Percentiles rank a stretch among this genome's conserved stretches.
phyloP scores from a whole-genome alignment of 2,113 vertebrate genomes.

The Ptilonorhynchus violaceus region DNA sequence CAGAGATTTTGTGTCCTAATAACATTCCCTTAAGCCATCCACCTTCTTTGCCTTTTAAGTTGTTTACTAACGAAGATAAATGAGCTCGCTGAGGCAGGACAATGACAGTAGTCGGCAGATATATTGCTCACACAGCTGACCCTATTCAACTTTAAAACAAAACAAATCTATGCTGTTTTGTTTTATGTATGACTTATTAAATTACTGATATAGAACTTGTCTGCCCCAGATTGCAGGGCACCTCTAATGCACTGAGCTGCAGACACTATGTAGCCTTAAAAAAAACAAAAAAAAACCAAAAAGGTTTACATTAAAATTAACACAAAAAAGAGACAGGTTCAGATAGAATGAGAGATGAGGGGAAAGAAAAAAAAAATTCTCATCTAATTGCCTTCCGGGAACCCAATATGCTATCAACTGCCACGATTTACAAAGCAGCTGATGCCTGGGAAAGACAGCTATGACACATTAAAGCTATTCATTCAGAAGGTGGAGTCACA shows the following conservation, averaged over 20 bases:
- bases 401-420: not conserved
- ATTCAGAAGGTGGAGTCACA: not conserved
- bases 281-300: not conserved
- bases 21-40: constrained; percentile 7
- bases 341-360: not conserved
- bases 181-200: constrained; percentile 38
- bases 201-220: constrained; percentile 32
- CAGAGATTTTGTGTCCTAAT: not conserved
- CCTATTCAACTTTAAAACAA: constrained; percentile 26
- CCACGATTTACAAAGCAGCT: not conserved
- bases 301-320: not conserved
- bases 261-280: not conserved
- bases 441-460: not conserved
- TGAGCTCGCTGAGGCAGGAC: constrained; percentile 15
- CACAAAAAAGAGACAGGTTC: not conserved
- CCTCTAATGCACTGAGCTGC: not conserved
- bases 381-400: not conserved
- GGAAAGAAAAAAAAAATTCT: not conserved
- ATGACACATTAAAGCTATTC: not conserved
- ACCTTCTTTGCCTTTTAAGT: constrained; percentile 27
- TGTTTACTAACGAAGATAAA: constrained; percentile 61
- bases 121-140: constrained; percentile 23
- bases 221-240: constrained; percentile 14
- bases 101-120: constrained; percentile 47
- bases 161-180: constrained; percentile 31